Percentiles rank a stretch among this genome's conserved stretches.
Evolutionary conservation across 1,140 invertebrate genomes (phyloP).

Genomic region (Nomia melanderi): DNA sequence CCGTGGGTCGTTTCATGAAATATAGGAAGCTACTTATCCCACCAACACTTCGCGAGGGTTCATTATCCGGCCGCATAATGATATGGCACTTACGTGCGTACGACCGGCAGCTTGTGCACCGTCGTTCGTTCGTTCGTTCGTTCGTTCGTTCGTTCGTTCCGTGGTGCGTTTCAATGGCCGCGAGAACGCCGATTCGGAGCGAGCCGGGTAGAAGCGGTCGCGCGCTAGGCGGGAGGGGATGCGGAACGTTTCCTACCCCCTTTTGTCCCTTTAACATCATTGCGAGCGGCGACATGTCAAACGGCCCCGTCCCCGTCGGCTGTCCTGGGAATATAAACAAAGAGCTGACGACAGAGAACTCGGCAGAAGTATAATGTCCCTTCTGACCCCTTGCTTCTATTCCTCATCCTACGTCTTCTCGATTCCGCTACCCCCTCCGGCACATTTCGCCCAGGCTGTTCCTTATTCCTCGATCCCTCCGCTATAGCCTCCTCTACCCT

Average conservation of each 20-base stretch:
- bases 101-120: constrained; percentile 55
- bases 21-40: constrained; percentile 62
- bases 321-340: constrained; percentile 63
- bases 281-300: constrained; percentile 68
- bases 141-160: constrained; percentile 12
- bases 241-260: constrained; percentile 31
- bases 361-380: constrained; percentile 62
- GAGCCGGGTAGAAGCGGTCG: neutral
- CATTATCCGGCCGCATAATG: constrained; percentile 62
- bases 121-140: constrained; percentile 10
- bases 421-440: constrained; percentile 41
- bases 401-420: constrained; percentile 30
- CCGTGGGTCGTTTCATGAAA: constrained; percentile 45
- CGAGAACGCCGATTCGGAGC: too few relatives aligned
- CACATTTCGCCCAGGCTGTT: constrained; percentile 18
- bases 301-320: constrained; percentile 48
- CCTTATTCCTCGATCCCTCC: constrained; percentile 17
- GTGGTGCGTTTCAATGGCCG: constrained; percentile 51
- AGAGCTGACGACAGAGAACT: constrained; percentile 51
- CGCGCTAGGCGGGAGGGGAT: neutral
- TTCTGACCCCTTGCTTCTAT: constrained; percentile 35
- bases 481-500: constrained; percentile 24
- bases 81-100: constrained; percentile 60
- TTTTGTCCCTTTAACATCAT: constrained; percentile 62
- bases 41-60: constrained; percentile 50